Base-by-base conservation (phyloP, 2,113 vertebrate genomes). In the Prinia subflava region DNA sequence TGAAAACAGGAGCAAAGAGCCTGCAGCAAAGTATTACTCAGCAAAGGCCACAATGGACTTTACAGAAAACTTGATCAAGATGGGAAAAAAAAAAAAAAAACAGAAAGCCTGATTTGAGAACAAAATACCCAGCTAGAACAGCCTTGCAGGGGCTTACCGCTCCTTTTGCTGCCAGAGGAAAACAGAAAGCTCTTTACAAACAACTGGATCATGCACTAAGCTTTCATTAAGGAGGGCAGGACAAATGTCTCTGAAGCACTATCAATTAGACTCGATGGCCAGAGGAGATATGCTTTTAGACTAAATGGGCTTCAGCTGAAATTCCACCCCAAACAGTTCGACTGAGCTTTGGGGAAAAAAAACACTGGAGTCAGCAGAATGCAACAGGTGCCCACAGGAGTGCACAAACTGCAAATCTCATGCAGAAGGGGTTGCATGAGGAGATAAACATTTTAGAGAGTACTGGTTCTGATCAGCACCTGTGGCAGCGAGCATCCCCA, bases 331-430 rank as follows among this genome's bases (percentile, higher is more conserved):
- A 76, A 37, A 11, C 53, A 53, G 11, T 39, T 39, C 1, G 0
- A 30, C 31, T n/a, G 1, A 52, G 68, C 24, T 42, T 70, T 21
- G 2, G 35, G 23, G 0, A 5, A 21, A 44, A 65, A 16, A 27
- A 3, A 15, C 71, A 31, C 63, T 33, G 15, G 6, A 70, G 47
- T 23, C 80, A 87, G 73, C 65, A 92, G 47, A 50, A 67, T 24
- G 44, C 63, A 83, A 88, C 71, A 90, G 41, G 73, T 47, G 8
- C 7, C 53, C 13, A 9, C 5, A 3, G 47, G 24, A 65, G 33
- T 0, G 6, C n/a, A 18, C 55, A 25, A 6, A 23, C 53, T 22
- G 22, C 33, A 52, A 24, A 37, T 19, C 16, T 5, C 0, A 0
- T 2, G 10, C 3, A 4, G 39, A 33, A 49, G 31, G 31, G 33